Evolutionary conservation across 2,113 vertebrate genomes (phyloP).

Genomic region (Theropithecus gelada): DNA sequence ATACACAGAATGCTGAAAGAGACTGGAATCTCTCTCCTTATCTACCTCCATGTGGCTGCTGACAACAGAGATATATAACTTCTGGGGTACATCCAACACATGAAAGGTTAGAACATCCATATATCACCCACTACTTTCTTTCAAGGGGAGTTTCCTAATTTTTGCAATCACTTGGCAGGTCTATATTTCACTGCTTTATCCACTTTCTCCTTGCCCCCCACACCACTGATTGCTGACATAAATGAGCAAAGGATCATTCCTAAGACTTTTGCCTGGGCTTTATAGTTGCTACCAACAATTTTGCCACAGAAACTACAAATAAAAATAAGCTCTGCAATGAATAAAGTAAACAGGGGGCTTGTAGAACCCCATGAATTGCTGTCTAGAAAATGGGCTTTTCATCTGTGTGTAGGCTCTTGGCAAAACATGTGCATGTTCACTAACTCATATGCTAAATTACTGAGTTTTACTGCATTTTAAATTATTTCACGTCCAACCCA

Average conservation of each 20-base stretch:
- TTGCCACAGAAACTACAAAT: slow-evolving; percentile 74
- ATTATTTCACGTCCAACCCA: slow-evolving; percentile 76
- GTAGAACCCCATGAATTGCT: slow-evolving; percentile 79
- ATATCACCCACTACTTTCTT: slow-evolving; percentile 44
- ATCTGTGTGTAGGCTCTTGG: slow-evolving; percentile 80
- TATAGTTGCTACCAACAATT: slow-evolving; percentile 57
- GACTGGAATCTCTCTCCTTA: slow-evolving; percentile 41
- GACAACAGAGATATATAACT: slow-evolving; percentile 47
- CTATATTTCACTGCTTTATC: slow-evolving; percentile 60
- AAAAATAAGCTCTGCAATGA: slow-evolving; percentile 59
- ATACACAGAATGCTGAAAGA: slow-evolving; percentile 1
- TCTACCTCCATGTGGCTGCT: slow-evolving; percentile 47
- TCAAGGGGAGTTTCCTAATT: slow-evolving; percentile 59
- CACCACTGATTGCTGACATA: slow-evolving; percentile 37
- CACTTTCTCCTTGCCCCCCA: neutral
- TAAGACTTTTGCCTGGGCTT: slow-evolving; percentile 70
- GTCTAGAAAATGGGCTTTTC: slow-evolving; percentile 83
- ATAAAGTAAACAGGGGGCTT: slow-evolving; percentile 65
- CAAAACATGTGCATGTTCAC: slow-evolving; percentile 77
- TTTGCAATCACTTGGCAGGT: slow-evolving; percentile 53
- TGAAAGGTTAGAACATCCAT: slow-evolving; percentile 9
- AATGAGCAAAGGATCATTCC: slow-evolving; percentile 67
- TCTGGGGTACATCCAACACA: slow-evolving; percentile 15
- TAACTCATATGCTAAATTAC: slow-evolving; percentile 81
- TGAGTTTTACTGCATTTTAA: slow-evolving; percentile 81